phyloP scores from a whole-genome alignment of 1,140 invertebrate species.

The Heliconius hewitsoni region DNA sequence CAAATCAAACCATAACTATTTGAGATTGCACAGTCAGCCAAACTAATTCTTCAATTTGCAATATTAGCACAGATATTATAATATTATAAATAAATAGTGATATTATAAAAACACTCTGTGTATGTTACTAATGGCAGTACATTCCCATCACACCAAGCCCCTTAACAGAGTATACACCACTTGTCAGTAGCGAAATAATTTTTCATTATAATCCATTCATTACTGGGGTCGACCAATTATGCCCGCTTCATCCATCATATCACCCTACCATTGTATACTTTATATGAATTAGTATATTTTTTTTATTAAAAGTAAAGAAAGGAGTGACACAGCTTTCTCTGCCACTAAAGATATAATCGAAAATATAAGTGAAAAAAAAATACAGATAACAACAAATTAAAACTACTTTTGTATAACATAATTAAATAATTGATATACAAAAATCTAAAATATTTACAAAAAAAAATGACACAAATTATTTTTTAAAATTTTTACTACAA shows the following conservation, averaged over 20 bases:
- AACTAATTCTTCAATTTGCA: too few relatives aligned
- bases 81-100: not conserved
- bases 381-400: too few relatives aligned
- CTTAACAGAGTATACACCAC: constrained; percentile 27
- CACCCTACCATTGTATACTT: constrained; percentile 48
- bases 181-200: constrained; percentile 67
- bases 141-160: constrained; percentile 1
- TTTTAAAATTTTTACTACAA: too few relatives aligned
- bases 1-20: too few relatives aligned
- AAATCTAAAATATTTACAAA: too few relatives aligned
- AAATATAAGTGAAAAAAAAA: not conserved
- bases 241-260: constrained; percentile 71
- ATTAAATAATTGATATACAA: too few relatives aligned
- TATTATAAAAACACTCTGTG: constrained; percentile 22
- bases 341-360: not conserved
- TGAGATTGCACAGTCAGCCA: too few relatives aligned
- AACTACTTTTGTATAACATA: too few relatives aligned
- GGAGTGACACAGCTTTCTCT: not conserved
- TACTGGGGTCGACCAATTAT: constrained; percentile 75
- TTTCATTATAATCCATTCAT: constrained; percentile 78
- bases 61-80: too few relatives aligned
- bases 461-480: too few relatives aligned
- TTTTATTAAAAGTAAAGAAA: not conserved
- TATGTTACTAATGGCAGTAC: not conserved
- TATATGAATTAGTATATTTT: not conserved